Conservation (phyloP, 35 echinoderm and acorn worm genomes). For the Patiria miniata region DNA sequence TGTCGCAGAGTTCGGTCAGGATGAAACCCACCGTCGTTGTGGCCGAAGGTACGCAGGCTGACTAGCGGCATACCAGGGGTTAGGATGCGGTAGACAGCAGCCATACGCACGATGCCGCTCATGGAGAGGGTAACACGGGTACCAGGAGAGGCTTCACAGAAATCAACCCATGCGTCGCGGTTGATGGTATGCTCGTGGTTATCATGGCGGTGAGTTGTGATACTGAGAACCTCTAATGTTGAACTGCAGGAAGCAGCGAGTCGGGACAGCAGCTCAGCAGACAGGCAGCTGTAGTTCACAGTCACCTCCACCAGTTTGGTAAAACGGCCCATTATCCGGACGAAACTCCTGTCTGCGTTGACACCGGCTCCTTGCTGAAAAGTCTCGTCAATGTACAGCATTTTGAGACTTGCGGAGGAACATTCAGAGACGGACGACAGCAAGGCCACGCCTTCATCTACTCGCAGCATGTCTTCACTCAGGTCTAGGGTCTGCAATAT, state of each 20-base stretch:
- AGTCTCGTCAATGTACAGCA: conserved; percentile 65
- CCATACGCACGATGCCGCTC: conserved; percentile 59
- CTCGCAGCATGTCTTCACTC: conserved; percentile 55
- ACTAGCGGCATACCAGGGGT: conserved; percentile 59
- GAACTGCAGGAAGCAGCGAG: conserved; percentile 26
- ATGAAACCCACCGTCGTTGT: conserved; percentile 83
- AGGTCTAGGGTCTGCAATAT: conserved; percentile 57
- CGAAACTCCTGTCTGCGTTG: conserved; percentile 28
- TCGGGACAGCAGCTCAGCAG: conserved; percentile 45
- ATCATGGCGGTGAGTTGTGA: conserved; percentile 60
- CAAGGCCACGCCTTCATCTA: conserved; percentile 64
- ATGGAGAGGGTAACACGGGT: conserved; percentile 52
- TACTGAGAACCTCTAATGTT: conserved; percentile 48
- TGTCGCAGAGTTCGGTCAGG: conserved; percentile 66
- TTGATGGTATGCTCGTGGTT: conserved; percentile 56
- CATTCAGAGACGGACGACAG: conserved; percentile 31
- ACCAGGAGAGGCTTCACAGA: conserved; percentile 38
- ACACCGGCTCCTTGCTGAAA: conserved; percentile 53
- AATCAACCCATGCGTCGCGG: conserved; percentile 47
- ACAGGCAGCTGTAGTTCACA: conserved; percentile 71
- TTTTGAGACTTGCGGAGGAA: conserved; percentile 36
- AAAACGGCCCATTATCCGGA: conserved; percentile 48
- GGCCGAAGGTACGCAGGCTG: conserved; percentile 54
- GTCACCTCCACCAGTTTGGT: conserved; percentile 40
- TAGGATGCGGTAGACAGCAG: conserved; percentile 63